phyloP scores from a whole-genome alignment of 2,888 invertebrate species.

The Itoplectis maculator region DNA sequence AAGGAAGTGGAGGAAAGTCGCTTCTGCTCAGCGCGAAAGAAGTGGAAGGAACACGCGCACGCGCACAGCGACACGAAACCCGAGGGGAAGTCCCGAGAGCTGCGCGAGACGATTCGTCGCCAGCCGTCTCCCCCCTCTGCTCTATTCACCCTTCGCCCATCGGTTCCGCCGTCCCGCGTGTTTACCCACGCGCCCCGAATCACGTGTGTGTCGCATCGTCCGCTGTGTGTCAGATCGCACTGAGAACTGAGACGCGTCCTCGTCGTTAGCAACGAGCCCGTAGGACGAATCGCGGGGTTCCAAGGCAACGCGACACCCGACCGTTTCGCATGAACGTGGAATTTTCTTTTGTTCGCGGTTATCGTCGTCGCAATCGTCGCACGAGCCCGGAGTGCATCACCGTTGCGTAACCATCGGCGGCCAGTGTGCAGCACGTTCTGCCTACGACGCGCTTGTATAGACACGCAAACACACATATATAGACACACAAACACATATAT shows the following conservation, averaged over 20 bases:
- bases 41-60: conserved; percentile 17
- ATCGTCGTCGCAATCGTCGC: conserved; percentile 56
- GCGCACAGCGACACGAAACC: neutral
- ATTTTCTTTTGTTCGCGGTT: conserved; percentile 55
- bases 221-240: too few relatives aligned
- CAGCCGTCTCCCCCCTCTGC: conserved; percentile 3
- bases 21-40: conserved; percentile 31
- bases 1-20: conserved; percentile 21
- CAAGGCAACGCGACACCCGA: conserved; percentile 11
- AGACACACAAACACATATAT: neutral
- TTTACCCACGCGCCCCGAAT: neutral
- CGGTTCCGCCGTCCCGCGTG: neutral
- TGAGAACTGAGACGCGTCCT: too few relatives aligned
- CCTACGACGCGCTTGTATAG: conserved; percentile 32
- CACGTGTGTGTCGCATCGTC: neutral
- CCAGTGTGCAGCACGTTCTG: conserved; percentile 26
- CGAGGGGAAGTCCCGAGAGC: conserved; percentile 12
- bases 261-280: conserved; percentile 18
- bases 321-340: conserved; percentile 21
- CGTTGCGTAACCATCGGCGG: conserved; percentile 57
- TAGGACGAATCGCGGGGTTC: conserved; percentile 1
- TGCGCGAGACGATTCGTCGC: conserved; percentile 1
- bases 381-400: conserved; percentile 56
- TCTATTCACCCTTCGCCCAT: neutral
- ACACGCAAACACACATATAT: neutral